Base-by-base conservation (phyloP, 2,888 invertebrate genomes). In the Carcina quercana region DNA sequence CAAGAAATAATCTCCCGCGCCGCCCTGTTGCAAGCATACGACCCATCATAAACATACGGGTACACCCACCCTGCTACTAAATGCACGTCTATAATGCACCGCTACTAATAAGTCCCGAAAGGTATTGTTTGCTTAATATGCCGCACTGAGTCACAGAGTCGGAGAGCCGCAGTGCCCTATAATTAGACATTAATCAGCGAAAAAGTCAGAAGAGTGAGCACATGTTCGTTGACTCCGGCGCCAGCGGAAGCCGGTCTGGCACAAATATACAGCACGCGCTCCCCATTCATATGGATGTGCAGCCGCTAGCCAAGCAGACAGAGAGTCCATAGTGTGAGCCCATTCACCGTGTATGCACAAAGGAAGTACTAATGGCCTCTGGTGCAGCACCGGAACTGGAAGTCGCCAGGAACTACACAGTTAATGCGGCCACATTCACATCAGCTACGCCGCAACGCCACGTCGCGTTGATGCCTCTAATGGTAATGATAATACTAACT, bases 161-260 rank as follows among this genome's bases (percentile, higher is more conserved):
- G 57, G 57, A 66, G 68, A 70, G 63, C 61, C 60, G 24, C 12
- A 24, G 61, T 55, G 64, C 60, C 73, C 79, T 82, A 79, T 79
- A 78, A 79, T 80, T 79, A 80, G 78, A 79, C 62, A 62, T 72
- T 78, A 74, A 80, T 78, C 76, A 73, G 66, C 62, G 66, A 75
- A 78, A 73, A 79, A 75, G 72, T 69, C 66, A 61, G 64, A 62
- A 61, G 62, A 61, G 59, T 56, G 57, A 64, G 64, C 68, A 69
- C 61, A 56, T 20, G 20, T n/a, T n/a, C n/a, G n/a, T n/a, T 20
- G 20, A 70, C 69, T 66, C 69, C 67, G 71, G 69, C 71, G 71
- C 68, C 68, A 70, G 60, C 73, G 79, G 80, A 79, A 79, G 69
- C 63, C 59, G 53, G 65, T 63, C 71, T 73, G 69, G 70, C 74